Evolutionary conservation across 2,113 vertebrate species (phyloP), one percentile per base, ranked within the genome.

Genomic region (Gavialis gangeticus): DNA sequence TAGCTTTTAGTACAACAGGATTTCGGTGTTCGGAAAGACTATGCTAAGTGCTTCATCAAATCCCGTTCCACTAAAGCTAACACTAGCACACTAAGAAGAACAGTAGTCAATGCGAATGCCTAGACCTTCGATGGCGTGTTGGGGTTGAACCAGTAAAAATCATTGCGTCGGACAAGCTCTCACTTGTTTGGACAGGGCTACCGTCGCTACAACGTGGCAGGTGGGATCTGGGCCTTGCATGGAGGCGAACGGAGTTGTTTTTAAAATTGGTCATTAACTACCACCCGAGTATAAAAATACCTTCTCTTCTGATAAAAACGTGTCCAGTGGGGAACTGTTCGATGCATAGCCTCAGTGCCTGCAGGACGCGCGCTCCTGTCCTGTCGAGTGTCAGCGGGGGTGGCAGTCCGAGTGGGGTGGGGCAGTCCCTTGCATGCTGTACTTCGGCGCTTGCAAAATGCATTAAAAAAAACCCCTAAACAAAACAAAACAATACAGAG

Each of bases 231-330:
- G 58, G 59, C 3, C 2, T 14, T 84, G 92, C 92, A 93, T 30
- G 21, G 66, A 81, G 80, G 93, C 22, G 91, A 82, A 87, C 59
- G 71, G 81, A 84, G 73, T 76, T 46, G 56, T 93, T 94, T 85
- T 87, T 88, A 88, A 96, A 96, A 93, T 85, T 30, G 73, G 91
- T 94, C 89, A 25, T 86, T 85, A 63, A 66, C 95, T 90, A 82
- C 67, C 96, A 89, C 93, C 96, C 87, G 10, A 96, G 89, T 98
- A 98, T 71, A 98, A 98, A 98, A 98, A 98, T 98, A 97, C 96
- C 97, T 98, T 98, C 97, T 94, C 78, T 96, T 97, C 97, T 96
- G 97, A 96, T 97, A 98, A 98, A 98, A 98, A 98, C 18, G 54
- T 95, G 85, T 75, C 71, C 85, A 95, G 94, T 95, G 97, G 95